phyloP scores from a whole-genome alignment of 1,140 invertebrate species.

The Penaeus chinensis region DNA sequence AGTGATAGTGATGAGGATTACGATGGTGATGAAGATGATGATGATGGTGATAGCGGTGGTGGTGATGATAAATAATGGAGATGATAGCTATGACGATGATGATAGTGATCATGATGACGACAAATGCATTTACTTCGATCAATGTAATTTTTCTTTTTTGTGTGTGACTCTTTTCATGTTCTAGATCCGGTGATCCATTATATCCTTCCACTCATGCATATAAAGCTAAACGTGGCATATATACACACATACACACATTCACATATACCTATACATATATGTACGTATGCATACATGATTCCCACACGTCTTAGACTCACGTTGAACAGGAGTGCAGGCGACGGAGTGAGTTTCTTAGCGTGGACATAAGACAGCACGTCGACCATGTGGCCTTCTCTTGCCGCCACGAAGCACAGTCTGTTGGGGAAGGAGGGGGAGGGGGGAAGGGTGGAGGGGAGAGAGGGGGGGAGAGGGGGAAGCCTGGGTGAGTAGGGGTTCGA shows the following conservation, averaged over 20 bases:
- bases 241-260: neutral
- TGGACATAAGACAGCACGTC: constrained; percentile 88
- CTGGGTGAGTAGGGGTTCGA: neutral
- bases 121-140: too few relatives aligned
- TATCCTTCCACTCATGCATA: too few relatives aligned
- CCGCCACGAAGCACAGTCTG: constrained; percentile 90
- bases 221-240: neutral
- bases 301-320: constrained; percentile 71
- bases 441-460: constrained; percentile 60
- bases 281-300: too few relatives aligned
- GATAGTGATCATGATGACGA: too few relatives aligned
- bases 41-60: neutral
- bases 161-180: too few relatives aligned
- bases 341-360: constrained; percentile 81
- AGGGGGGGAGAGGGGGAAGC: neutral
- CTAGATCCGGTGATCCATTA: too few relatives aligned
- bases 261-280: neutral
- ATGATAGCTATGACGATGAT: neutral
- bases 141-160: too few relatives aligned
- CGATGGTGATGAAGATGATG: neutral
- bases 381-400: constrained; percentile 86
- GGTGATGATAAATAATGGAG: neutral
- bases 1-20: neutral
- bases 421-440: constrained; percentile 59
- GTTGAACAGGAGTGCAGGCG: constrained; percentile 85